Percentiles rank a stretch among this genome's conserved stretches.
These are phyloP conservation scores for Apostichopus leukothele DNA, from an alignment of 53 echinoderm and acorn worm species.

Conservation along the genomic window DNA sequence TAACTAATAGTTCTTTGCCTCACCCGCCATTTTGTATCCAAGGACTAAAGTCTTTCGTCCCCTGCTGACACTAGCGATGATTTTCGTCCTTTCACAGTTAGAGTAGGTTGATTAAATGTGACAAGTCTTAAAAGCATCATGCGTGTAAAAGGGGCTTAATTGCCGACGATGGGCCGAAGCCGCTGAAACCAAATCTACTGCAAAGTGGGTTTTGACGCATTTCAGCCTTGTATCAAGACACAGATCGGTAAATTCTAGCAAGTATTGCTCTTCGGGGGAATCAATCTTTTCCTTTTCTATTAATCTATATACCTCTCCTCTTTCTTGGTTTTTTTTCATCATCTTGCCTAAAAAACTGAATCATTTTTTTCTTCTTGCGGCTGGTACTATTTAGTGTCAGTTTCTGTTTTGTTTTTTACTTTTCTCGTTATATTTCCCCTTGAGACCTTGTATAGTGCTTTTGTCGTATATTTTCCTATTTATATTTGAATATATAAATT, in stretches of 20 bases:
- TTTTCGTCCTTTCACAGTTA: slow-evolving; percentile 1
- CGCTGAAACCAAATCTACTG: slow-evolving; percentile 52
- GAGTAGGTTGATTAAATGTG: slow-evolving; percentile 6
- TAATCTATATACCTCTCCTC: background rate
- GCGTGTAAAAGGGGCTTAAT: slow-evolving; percentile 48
- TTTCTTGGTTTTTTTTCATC: slow-evolving; percentile 14
- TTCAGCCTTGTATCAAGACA: slow-evolving; percentile 51
- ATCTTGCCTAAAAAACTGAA: slow-evolving; percentile 32
- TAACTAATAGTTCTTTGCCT: too few species aligned
- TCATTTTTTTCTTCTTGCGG: slow-evolving; percentile 24
- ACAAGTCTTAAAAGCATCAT: slow-evolving; percentile 47
- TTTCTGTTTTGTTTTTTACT: background rate
- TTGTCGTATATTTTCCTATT: slow-evolving; percentile 18
- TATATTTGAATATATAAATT: slow-evolving; percentile 13
- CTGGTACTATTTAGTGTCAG: background rate
- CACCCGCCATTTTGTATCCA: slow-evolving; percentile 28
- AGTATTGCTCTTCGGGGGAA: slow-evolving; percentile 51
- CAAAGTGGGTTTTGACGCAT: slow-evolving; percentile 54
- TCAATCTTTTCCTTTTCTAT: slow-evolving; percentile 27
- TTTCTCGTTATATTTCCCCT: slow-evolving; percentile 34
- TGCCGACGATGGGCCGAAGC: slow-evolving; percentile 41
- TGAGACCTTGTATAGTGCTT: slow-evolving; percentile 27
- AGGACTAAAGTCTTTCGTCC: background rate
- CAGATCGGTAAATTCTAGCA: slow-evolving; percentile 54
- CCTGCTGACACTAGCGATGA: slow-evolving; percentile 2